Conservation (phyloP, 2,797 vertebrate species). For the Sphenodon punctatus region DNA sequence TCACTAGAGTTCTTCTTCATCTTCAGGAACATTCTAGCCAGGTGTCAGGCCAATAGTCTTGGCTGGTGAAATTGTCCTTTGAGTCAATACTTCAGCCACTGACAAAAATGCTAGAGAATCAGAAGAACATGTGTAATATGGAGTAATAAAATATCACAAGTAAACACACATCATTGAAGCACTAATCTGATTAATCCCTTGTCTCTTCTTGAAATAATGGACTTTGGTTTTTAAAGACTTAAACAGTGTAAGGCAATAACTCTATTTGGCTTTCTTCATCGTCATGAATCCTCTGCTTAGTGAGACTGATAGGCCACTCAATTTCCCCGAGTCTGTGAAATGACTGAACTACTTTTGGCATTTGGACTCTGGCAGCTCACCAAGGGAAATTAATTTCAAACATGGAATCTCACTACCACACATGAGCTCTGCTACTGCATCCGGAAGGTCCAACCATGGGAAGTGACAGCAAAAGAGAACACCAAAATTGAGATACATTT, state of each 20-base stretch:
- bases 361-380: background rate
- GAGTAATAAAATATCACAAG: background rate
- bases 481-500: no score
- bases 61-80: background rate
- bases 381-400: background rate
- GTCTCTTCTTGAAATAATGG: background rate
- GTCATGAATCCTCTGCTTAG: fast-evolving
- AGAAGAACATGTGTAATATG: background rate
- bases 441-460: background rate
- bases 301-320: background rate
- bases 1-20: background rate
- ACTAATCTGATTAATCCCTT: background rate
- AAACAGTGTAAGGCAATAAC: background rate
- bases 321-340: background rate
- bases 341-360: slow-evolving; percentile 5
- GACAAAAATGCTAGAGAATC: background rate
- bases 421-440: background rate
- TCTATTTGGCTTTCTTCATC: background rate
- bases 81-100: no score
- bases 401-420: background rate
- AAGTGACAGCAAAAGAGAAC: background rate
- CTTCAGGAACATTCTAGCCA: background rate
- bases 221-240: background rate
- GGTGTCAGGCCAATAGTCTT: background rate
- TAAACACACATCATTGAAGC: background rate